Evolutionary conservation across 2,797 vertebrate species (phyloP).

Genomic region (Danio jaintianensis): DNA sequence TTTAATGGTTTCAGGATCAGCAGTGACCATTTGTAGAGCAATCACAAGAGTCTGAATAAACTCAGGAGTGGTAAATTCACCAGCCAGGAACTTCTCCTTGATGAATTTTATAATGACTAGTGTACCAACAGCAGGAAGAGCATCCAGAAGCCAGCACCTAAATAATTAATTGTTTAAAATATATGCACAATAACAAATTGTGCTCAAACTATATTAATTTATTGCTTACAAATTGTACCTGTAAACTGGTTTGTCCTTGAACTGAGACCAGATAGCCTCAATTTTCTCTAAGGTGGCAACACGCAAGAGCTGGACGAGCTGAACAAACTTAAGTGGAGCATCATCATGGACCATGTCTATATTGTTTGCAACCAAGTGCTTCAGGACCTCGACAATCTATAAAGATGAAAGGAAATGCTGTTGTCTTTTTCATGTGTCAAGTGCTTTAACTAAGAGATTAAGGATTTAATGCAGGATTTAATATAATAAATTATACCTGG

Average conservation of each 20-base stretch:
- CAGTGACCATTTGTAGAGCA: constrained; percentile 77
- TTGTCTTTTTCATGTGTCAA: neutral
- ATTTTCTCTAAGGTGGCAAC: constrained; percentile 73
- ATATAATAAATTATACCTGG: constrained; percentile 69
- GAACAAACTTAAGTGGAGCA: constrained; percentile 81
- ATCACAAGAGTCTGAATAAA: constrained; percentile 72
- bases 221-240: constrained; percentile 75
- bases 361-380: constrained; percentile 74
- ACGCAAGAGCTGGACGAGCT: constrained; percentile 84
- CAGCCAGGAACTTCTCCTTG: constrained; percentile 76
- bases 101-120: constrained; percentile 78
- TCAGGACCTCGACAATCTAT: constrained; percentile 81
- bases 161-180: neutral
- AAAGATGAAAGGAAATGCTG: neutral
- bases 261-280: constrained; percentile 78
- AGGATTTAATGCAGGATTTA: too few relatives aligned
- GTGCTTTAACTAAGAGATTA: neutral
- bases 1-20: constrained; percentile 75
- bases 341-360: constrained; percentile 73
- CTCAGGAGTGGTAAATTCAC: constrained; percentile 76
- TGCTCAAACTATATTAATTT: neutral
- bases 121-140: constrained; percentile 77
- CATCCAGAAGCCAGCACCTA: constrained; percentile 80
- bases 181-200: neutral
- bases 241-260: constrained; percentile 66